Conservation (phyloP, 2,113 vertebrate species). For the Hemichromis elongatus region DNA sequence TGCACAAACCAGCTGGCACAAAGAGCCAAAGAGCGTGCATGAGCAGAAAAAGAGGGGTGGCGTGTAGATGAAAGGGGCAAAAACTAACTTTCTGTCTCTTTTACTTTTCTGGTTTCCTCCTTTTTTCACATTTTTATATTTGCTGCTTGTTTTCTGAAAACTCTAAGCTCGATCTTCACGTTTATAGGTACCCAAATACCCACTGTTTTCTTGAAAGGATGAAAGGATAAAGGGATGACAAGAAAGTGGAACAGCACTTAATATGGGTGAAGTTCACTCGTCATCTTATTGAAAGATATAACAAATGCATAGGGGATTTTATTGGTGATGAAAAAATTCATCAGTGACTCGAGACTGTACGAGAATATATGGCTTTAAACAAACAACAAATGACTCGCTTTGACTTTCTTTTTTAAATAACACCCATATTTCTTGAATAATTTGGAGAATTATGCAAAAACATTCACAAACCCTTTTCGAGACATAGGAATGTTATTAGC, state of each 20-base stretch:
- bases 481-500: neutral
- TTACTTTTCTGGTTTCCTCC: neutral
- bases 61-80: neutral
- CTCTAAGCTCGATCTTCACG: neutral
- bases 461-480: neutral
- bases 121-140: neutral
- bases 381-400: neutral
- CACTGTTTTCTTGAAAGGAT: neutral
- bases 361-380: neutral
- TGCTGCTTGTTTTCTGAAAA: neutral
- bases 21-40: neutral
- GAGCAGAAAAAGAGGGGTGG: neutral
- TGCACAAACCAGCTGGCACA: conserved; percentile 53
- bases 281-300: neutral
- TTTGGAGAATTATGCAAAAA: neutral
- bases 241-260: neutral
- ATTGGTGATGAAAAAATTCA: neutral
- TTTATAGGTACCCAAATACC: neutral
- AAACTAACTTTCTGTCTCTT: neutral
- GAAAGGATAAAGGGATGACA: neutral
- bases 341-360: neutral
- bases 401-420: neutral
- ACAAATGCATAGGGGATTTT: neutral
- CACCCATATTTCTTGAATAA: neutral
- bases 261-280: neutral